Evolutionary conservation across 2,797 vertebrate species (phyloP), one percentile per base, ranked within the genome.

Genomic region (Dermochelys coriacea): DNA sequence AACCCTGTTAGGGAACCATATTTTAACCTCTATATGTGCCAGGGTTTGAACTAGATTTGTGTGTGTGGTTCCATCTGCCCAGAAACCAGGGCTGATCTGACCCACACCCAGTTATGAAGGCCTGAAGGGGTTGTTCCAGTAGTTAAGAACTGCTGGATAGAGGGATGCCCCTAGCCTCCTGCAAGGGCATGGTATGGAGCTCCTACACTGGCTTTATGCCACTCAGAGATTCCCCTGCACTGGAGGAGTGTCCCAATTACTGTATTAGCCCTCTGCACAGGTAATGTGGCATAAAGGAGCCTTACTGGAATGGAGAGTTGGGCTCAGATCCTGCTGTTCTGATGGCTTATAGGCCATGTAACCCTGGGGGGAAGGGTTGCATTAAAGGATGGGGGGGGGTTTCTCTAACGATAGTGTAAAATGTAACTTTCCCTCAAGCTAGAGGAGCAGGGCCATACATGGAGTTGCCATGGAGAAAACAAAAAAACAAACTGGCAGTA

Each of bases 191-290:
- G 9, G 61, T 68, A 6, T 21, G 61, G 34, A 37, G 61, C 34
- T 68, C 61, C 34, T 9, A 19, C 8, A 37, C 2, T 21, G 34
- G 61, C 34, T 68, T 21, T 21, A 68, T 68, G 8, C 61, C 61
- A 37, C n/a, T 37, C n/a, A 10, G 61, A 1, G 0, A 61, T 15
- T 6, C 1, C 0, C 50, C 6, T 82, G 61, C 0, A 0, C 45
- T 77, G 57, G 12, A 78, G 55, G 54, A n/a, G 5, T 85, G 68
- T 86, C 52, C 81, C 5, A 37, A 54, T 52, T 77, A 86, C 54
- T 59, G 82, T 47, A 3, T 54, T 51, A 27, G 55, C 49, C 23
- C 80, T 50, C 82, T 91, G 49, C n/a, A 12, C 25, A 61, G 41
- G 41, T n/a, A 47, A 52, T 16, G 77, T 51, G 49, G 25, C 71